Evolutionary conservation across 1,140 invertebrate genomes (phyloP).

Genomic region (Eciton burchellii): DNA sequence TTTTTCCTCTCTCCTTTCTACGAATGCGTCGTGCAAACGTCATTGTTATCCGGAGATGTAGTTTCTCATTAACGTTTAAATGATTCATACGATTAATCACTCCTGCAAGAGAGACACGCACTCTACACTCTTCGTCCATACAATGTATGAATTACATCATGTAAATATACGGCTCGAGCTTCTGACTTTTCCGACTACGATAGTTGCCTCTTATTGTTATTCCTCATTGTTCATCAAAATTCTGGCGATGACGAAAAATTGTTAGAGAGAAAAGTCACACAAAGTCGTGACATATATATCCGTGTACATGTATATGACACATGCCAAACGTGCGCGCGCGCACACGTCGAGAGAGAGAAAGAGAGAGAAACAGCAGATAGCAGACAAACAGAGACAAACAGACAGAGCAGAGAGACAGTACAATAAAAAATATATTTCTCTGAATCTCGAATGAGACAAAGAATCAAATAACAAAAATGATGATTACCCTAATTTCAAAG

Average conservation of each 20-base stretch:
- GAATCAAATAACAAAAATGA: background rate
- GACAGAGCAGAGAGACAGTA: too few species aligned
- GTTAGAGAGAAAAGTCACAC: too few species aligned
- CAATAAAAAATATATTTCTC: too few species aligned
- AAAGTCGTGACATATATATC: too few species aligned
- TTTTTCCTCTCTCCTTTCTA: background rate
- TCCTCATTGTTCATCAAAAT: background rate
- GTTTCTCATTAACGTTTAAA: background rate
- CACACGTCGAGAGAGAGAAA: too few species aligned
- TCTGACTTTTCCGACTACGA: too few species aligned
- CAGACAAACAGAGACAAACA: too few species aligned
- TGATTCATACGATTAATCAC: slow-evolving; percentile 36
- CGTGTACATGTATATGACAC: too few species aligned
- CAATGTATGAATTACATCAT: background rate
- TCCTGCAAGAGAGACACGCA: background rate
- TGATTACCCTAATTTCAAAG: background rate
- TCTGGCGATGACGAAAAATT: background rate
- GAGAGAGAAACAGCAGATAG: too few species aligned
- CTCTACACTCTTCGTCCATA: background rate
- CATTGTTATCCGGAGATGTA: slow-evolving; percentile 15
- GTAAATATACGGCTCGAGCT: background rate
- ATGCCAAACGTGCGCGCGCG: too few species aligned
- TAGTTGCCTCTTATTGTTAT: background rate
- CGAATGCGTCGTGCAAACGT: slow-evolving; percentile 23
- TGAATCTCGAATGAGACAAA: too few species aligned